Evolutionary conservation across 2,113 vertebrate species (phyloP).

Genomic region (Sclerurus mexicanus): DNA sequence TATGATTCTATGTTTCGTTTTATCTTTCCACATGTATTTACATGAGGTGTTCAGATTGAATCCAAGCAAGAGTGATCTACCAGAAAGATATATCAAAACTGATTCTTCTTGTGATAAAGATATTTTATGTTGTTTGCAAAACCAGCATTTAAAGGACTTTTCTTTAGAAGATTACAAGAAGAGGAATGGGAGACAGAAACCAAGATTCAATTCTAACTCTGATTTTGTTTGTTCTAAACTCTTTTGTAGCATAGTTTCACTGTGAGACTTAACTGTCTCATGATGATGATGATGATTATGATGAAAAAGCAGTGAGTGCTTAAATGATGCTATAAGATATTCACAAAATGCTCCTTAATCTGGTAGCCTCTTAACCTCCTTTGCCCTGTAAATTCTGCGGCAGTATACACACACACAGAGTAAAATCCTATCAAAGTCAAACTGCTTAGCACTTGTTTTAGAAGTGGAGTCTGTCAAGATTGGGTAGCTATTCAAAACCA

Average conservation of each 20-base stretch:
- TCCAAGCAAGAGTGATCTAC: background rate
- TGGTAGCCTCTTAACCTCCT: background rate
- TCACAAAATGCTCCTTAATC: background rate
- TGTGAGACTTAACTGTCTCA: background rate
- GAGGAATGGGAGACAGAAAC: background rate
- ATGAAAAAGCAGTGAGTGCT: background rate
- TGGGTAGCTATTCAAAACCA: background rate
- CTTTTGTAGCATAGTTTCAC: background rate
- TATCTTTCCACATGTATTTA: background rate
- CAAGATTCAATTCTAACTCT: background rate
- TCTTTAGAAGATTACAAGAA: background rate
- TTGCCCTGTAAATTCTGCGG: background rate
- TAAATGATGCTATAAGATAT: fast-evolving
- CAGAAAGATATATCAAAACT: background rate
- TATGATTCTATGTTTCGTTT: background rate
- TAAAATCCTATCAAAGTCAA: background rate
- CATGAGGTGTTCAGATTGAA: background rate
- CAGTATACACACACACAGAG: background rate
- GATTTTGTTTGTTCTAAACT: background rate
- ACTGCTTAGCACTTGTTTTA: background rate
- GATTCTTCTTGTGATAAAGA: background rate
- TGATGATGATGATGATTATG: background rate
- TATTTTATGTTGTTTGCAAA: background rate
- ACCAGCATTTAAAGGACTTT: background rate
- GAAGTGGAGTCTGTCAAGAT: background rate